phyloP scores from a whole-genome alignment of 53 echinoderm and acorn worm genomes.

The Holothuria leucospilota region DNA sequence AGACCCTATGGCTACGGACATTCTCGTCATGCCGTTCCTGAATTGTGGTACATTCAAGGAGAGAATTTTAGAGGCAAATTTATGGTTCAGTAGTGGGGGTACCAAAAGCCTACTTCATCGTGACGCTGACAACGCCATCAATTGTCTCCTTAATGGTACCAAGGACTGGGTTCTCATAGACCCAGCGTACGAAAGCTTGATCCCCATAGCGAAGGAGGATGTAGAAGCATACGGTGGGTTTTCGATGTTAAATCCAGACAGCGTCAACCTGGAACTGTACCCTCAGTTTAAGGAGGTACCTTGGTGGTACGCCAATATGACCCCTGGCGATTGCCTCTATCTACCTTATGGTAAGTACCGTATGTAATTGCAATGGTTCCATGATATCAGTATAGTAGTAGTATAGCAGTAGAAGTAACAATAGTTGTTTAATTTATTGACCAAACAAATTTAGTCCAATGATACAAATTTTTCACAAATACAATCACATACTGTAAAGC shows the following conservation, averaged over 20 bases:
- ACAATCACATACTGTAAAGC: no score
- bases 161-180: conserved; percentile 93
- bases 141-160: conserved; percentile 88
- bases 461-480: no score
- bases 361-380: no score
- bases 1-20: conserved; percentile 71
- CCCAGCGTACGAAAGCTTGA: conserved; percentile 71
- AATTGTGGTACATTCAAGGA: conserved; percentile 89
- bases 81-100: conserved; percentile 90
- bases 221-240: conserved; percentile 81
- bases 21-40: conserved; percentile 79
- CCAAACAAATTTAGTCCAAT: no score
- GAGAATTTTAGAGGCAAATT: conserved; percentile 81
- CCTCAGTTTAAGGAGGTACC: conserved; percentile 79
- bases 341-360: conserved; percentile 58
- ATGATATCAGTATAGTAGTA: no score
- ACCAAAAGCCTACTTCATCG: conserved; percentile 87
- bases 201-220: conserved; percentile 78
- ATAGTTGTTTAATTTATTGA: no score
- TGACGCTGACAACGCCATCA: conserved; percentile 93
- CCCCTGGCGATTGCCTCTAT: conserved; percentile 92
- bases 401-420: no score
- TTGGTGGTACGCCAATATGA: conserved; percentile 85
- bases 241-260: conserved; percentile 81
- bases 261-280: conserved; percentile 71